Evolutionary conservation across 2,888 invertebrate species (phyloP).

Genomic region (Mayetiola destructor): DNA sequence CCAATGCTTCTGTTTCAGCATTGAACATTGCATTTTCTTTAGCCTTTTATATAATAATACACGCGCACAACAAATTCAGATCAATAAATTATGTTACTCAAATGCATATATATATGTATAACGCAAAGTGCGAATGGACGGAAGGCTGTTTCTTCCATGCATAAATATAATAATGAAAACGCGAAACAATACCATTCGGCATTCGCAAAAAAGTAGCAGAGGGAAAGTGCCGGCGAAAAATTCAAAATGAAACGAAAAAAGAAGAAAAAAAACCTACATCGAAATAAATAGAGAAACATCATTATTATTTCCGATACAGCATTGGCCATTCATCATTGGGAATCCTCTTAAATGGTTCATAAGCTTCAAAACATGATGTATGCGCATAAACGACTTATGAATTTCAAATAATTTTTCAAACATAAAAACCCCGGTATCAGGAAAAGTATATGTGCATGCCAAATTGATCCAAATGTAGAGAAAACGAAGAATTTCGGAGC

Average conservation of each 20-base stretch:
- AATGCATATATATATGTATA: slow-evolving; percentile 10
- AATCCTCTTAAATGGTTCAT: slow-evolving; percentile 15
- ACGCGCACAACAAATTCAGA: slow-evolving; percentile 5
- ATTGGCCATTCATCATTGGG: slow-evolving; percentile 17
- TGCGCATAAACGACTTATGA: slow-evolving; percentile 13
- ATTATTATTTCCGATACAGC: slow-evolving; percentile 18
- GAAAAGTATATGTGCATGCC: no score
- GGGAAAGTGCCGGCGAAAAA: no score
- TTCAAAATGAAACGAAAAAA: background rate
- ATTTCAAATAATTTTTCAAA: slow-evolving; percentile 12
- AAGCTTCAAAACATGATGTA: slow-evolving; percentile 15
- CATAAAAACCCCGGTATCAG: no score
- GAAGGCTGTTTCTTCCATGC: background rate
- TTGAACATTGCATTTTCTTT: background rate
- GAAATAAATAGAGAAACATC: slow-evolving; percentile 13
- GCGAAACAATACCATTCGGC: background rate
- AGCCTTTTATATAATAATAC: background rate
- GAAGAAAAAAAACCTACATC: slow-evolving; percentile 4
- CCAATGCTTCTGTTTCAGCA: background rate
- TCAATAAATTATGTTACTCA: slow-evolving; percentile 8
- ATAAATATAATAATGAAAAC: slow-evolving; percentile 9
- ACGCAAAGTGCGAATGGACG: slow-evolving; percentile 7
- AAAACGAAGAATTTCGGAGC: background rate
- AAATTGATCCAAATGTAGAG: background rate
- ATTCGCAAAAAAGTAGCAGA: background rate